Base-by-base conservation (phyloP, 2,888 invertebrate species). In the Timema podura region DNA sequence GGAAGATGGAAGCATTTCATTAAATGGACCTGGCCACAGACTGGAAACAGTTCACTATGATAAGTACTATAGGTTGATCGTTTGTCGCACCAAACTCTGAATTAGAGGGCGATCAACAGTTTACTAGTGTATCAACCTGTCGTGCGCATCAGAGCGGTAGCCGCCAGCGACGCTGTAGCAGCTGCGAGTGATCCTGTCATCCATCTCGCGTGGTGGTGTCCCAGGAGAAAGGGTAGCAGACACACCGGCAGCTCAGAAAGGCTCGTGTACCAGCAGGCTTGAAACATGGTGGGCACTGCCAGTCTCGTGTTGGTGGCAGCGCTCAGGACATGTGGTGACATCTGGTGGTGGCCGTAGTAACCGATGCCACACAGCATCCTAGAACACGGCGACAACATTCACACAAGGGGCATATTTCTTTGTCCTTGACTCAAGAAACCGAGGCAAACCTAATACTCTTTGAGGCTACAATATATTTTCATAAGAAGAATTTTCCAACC, bases 321-420 rank as follows among this genome's bases (percentile, higher is more conserved):
- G 57, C 57, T 57, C 9, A 57, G 57, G 16, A 13, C 57, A 15
- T 8, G 5, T 2, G 57, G 57, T 8, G 57, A 15, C 57, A 30
- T 8, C 57, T 57, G 57, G 10, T 16, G 6, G 16, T 57, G 57
- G 6, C 16, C 57, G 15, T 57, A 57, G 57, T 57, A 57, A 13
- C 57, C 30, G 16, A 30, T 30, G 10, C 57, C 57, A 11, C 57
- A 57, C 57, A 57, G 16, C 57, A 57, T 57, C 57, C 57, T 57
- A 30, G 16, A 57, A 8, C 57, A 51, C 57, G 15, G 8, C 15
- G 8, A n/a, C 57, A 3, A 5, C 57, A 49, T n/a, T 30, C 30
- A 30, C 30, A 30, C 30, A 3, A 30, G 30, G 30, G 30, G 30
- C 30, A 30, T 30, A 30, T 30, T 30, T 30, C 30, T 30, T 30